Percentiles rank a stretch among this genome's conserved stretches.
Evolutionary conservation across 2,113 vertebrate species (phyloP).

Genomic region (Dryoscopus gambensis): DNA sequence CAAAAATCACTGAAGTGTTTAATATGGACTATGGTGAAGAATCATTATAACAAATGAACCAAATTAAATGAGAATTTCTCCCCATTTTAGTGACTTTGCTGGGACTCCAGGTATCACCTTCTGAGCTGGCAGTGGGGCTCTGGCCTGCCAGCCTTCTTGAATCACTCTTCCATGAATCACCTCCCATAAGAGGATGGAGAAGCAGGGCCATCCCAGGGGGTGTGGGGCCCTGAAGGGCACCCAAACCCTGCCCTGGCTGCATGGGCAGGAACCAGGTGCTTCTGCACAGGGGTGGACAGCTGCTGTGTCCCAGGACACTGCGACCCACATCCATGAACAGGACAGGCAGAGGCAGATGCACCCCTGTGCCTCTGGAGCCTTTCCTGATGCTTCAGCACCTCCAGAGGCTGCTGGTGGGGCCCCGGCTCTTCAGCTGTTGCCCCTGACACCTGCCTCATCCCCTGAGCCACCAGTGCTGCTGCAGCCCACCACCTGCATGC

Average conservation of each 20-base stretch:
- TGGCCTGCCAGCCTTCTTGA: background rate
- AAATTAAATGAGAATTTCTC: slow-evolving; percentile 28
- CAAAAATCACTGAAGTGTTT: slow-evolving; percentile 63
- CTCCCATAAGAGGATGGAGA: background rate
- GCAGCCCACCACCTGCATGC: accelerated
- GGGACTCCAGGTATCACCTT: background rate
- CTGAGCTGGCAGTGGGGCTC: background rate
- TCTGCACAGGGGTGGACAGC: background rate
- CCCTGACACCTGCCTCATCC: background rate
- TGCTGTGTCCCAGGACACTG: accelerated
- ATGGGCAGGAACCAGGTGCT: background rate
- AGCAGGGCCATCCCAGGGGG: accelerated
- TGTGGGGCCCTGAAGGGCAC: accelerated
- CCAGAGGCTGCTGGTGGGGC: background rate
- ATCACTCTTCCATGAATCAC: accelerated
- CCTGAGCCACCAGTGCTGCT: background rate
- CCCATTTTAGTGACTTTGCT: background rate
- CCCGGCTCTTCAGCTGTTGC: accelerated
- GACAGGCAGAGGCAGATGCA: background rate
- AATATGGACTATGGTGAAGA: slow-evolving; percentile 41
- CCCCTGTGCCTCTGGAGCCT: background rate
- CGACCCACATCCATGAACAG: background rate
- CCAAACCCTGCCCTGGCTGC: background rate
- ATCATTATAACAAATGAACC: slow-evolving; percentile 43
- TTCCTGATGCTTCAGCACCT: background rate